These are phyloP conservation scores for Perizoma affinitatum DNA, from an alignment of 2,888 invertebrate genomes.

Conservation along the genomic window DNA sequence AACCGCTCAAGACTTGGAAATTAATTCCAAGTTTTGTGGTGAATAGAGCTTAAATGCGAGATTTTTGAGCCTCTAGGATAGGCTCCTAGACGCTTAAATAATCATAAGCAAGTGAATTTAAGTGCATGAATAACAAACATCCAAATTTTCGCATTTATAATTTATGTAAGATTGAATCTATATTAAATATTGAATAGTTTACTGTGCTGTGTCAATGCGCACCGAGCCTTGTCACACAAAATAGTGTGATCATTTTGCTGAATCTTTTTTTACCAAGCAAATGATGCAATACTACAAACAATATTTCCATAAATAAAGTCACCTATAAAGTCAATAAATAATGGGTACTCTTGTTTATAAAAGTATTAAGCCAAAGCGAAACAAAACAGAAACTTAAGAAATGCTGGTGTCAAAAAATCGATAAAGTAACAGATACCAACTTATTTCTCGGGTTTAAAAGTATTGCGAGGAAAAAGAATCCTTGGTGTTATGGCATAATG, in stretches of 20 bases:
- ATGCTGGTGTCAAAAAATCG: slow-evolving; percentile 39
- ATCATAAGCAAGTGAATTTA: too few species aligned
- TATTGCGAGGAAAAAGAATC: slow-evolving; percentile 63
- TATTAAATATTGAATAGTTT: too few species aligned
- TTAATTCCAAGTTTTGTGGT: slow-evolving; percentile 39
- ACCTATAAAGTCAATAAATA: slow-evolving; percentile 28
- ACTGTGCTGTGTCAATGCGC: too few species aligned
- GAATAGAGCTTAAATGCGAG: slow-evolving; percentile 30
- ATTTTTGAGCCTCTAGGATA: slow-evolving; percentile 10
- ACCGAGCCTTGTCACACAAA: too few species aligned
- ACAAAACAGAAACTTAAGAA: slow-evolving; percentile 11
- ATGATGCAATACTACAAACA: too few species aligned
- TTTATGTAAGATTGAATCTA: too few species aligned
- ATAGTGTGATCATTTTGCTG: too few species aligned
- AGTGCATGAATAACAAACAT: too few species aligned
- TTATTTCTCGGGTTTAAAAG: slow-evolving; percentile 72
- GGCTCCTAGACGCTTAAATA: neutral
- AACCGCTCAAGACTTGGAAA: slow-evolving; percentile 48
- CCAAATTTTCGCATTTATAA: too few species aligned
- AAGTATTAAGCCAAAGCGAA: neutral
- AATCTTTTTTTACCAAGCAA: too few species aligned
- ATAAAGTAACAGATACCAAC: slow-evolving; percentile 56
- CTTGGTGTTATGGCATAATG: slow-evolving; percentile 78
- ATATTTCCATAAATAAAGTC: slow-evolving; percentile 11
- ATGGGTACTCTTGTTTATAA: neutral